Percentiles rank a stretch among this genome's conserved stretches.
These are phyloP conservation scores for Liasis olivaceus DNA, from an alignment of 2,797 vertebrate genomes.

Conservation along the genomic window DNA sequence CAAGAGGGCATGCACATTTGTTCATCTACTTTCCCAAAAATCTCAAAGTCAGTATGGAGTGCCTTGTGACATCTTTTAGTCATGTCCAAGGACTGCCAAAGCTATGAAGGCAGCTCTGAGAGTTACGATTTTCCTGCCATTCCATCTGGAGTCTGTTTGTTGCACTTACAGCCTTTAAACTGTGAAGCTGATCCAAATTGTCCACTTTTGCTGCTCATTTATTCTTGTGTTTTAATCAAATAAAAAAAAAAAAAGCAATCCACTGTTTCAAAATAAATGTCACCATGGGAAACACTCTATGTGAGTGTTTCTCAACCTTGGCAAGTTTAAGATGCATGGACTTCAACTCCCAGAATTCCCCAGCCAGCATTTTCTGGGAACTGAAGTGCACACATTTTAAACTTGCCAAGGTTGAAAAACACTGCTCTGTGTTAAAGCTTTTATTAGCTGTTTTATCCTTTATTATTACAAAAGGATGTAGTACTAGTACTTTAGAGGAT, in stretches of 20 bases:
- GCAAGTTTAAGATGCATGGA: too few relatives aligned
- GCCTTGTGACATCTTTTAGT: constrained; percentile 34
- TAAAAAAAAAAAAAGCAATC: neutral
- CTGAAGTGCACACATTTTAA: too few relatives aligned
- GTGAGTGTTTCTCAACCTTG: too few relatives aligned
- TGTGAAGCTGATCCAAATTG: neutral
- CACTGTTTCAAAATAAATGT: neutral
- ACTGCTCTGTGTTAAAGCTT: neutral
- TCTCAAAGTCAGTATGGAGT: neutral
- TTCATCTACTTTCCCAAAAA: neutral
- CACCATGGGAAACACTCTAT: neutral
- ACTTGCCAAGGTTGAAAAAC: too few relatives aligned
- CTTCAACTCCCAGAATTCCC: too few relatives aligned
- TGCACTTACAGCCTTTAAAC: constrained; percentile 46
- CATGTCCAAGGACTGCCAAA: constrained; percentile 34
- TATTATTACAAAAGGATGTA: neutral
- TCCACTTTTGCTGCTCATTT: neutral
- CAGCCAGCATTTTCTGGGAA: too few relatives aligned
- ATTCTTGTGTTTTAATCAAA: neutral
- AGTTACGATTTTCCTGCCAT: constrained; percentile 23
- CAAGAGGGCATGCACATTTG: constrained; percentile 33
- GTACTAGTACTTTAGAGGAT: neutral
- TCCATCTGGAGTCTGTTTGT: constrained; percentile 39
- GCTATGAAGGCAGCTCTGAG: neutral
- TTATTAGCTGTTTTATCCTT: neutral